Evolutionary conservation across 2,797 vertebrate species (phyloP), one percentile per base, ranked within the genome.

Genomic region (Enteromius paludinosus): DNA sequence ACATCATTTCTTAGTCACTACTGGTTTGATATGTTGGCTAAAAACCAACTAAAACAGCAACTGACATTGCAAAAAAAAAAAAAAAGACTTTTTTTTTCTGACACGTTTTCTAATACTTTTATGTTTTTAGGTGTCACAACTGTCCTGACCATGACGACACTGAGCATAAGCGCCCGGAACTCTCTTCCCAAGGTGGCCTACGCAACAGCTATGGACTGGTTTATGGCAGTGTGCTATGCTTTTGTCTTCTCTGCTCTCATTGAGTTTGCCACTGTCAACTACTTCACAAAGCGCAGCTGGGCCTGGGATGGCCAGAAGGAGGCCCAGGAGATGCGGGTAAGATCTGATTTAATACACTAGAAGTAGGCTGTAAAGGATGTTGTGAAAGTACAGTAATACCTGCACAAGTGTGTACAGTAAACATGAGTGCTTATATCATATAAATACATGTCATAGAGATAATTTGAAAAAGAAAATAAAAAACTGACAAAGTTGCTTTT

Each of bases 131-230:
- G 98, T 79, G 98, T 99, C 90, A 99, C 98, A 90, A 99, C 98
- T 0, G 98, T 99, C 86, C 96, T 99, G 88, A 99, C 98, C 89
- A 99, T 99, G 98, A 99, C 98, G 81, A 99, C 98, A 0, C 92
- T 99, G 88, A 99, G 98, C 93, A 99, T 99, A 96, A 99, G 98
- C 92, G 98, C 98, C 89, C 96, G 98, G 93, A 99, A 99, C 94
- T 99, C 98, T 23, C 95, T 99, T 84, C 98, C 98, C 87, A 99
- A 99, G 90, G 98, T 99, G 93, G 98, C 98, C 73, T 99, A 99
- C 17, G 98, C 98, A 91, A 99, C 98, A 18, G 98, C 98, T 92
- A 99, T 99, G 98, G 98, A 99, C 94, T 99, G 98, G 98, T 99
- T 99, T 95, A 99, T 99, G 96, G 98, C 98, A 3, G 98, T 99